Percentiles rank a stretch among this genome's conserved stretches.
Evolutionary conservation across 2,113 vertebrate genomes (phyloP).

Genomic region (western clawed frog (Xenopus tropicalis)): UCB_Xtro_10.0 CM004444.2:105369001-105369500

Average conservation of each 20-base stretch:
- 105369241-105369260: constrained; percentile 6
- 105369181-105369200: constrained; percentile 34
- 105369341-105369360: background rate
- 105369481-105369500: too few relatives aligned
- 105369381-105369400: too few relatives aligned
- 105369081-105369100: constrained; percentile 39
- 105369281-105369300: background rate
- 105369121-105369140: constrained; percentile 37
- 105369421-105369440: too few relatives aligned
- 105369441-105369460: background rate
- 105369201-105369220: background rate
- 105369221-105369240: background rate
- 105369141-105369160: constrained; percentile 30
- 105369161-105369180: constrained; percentile 3
- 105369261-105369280: constrained; percentile 2
- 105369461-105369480: too few relatives aligned
- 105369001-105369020: constrained; percentile 6
- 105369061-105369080: constrained; percentile 29
- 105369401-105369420: too few relatives aligned
- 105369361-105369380: too few relatives aligned
- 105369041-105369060: constrained; percentile 37
- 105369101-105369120: constrained; percentile 25
- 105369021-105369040: constrained; percentile 17
- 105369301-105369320: background rate
- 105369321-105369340: background rate